Base-by-base conservation (phyloP, 1,140 invertebrate species). In the Drosophila bocqueti region DNA sequence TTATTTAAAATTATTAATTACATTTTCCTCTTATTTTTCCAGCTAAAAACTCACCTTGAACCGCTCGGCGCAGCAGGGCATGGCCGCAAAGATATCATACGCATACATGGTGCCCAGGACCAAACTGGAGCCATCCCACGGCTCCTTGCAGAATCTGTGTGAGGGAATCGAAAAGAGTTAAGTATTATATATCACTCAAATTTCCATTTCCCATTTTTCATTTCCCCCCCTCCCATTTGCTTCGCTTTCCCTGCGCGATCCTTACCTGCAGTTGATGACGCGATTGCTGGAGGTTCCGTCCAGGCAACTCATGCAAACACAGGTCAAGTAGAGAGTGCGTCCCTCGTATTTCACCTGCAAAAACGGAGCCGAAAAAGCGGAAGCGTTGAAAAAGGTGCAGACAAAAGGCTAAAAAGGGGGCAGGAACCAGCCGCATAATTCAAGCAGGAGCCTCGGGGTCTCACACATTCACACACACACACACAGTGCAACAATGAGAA, bases 101-200 rank as follows among this genome's bases (percentile, higher is more conserved):
- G 98, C 97, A 93, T 99, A 99, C 97, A 99, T 98, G 58, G 98
- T 98, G 50, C 98, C 98, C 18, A 99, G 94, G 40, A 99, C 97
- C 47, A 99, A 95, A 40, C 97, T 97, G 9, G 97, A 97, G 18
- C 98, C 98, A 93, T 98, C 97, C 98, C 98, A 99, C 64, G 95
- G 96, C 68, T 95, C 95, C 62, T 95, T 96, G 93, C 98, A 99
- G 93, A 96, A 96, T 74, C 95, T 94, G 60, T 24, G 38, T 21
- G 21, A 21, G n/a, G 38, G 31, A 60, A 31, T 18, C 26, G 43
- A 11, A 31, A 21, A 29, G 26, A 54, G 8, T 29, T 54, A 13
- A 18, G 10, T 31, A 26, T 26, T 6, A 26, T 26, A 26, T 26
- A 26, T 26, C 26, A 26, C 4, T 26, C 26, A 38, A 52, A 65